Evolutionary conservation across 2,888 invertebrate genomes (phyloP).

Genomic region (Amorpha juglandis): DNA sequence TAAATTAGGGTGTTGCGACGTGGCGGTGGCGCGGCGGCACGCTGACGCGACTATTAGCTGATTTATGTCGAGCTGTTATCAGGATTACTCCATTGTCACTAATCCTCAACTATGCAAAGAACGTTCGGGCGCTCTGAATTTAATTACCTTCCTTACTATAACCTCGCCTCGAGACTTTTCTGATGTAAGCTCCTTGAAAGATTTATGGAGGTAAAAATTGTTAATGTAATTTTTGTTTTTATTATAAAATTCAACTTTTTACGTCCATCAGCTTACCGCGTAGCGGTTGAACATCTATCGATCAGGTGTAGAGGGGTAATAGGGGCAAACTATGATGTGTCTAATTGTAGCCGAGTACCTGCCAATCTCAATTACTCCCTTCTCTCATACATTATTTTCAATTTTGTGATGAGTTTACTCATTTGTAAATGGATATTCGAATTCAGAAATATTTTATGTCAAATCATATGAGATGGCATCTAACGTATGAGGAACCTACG

Average conservation of each 20-base stretch:
- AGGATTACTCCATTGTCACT: conserved; percentile 62
- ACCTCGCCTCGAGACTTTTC: conserved; percentile 5
- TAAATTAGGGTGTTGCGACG: conserved; percentile 73
- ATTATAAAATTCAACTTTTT: neutral
- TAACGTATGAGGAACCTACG: too few species aligned
- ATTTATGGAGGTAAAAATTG: conserved; percentile 7
- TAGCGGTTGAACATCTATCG: neutral
- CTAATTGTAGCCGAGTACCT: too few species aligned
- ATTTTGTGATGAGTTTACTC: too few species aligned
- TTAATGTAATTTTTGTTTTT: neutral
- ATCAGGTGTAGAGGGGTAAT: too few species aligned
- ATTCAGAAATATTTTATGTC: too few species aligned
- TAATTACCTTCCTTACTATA: conserved; percentile 37
- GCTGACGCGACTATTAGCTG: conserved; percentile 59
- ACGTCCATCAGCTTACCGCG: neutral
- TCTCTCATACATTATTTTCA: too few species aligned
- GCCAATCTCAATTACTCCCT: too few species aligned
- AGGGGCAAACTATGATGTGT: too few species aligned
- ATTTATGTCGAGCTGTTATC: conserved; percentile 65
- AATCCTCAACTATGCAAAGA: conserved; percentile 51
- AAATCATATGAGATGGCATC: too few species aligned
- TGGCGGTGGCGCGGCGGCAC: conserved; percentile 49
- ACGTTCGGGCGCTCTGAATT: conserved; percentile 38
- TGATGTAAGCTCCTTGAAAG: neutral
- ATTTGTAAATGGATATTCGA: too few species aligned